Percentiles rank a stretch among this genome's conserved stretches.
phyloP scores from a whole-genome alignment of 1,140 invertebrate genomes.

The Apis cerana region DNA sequence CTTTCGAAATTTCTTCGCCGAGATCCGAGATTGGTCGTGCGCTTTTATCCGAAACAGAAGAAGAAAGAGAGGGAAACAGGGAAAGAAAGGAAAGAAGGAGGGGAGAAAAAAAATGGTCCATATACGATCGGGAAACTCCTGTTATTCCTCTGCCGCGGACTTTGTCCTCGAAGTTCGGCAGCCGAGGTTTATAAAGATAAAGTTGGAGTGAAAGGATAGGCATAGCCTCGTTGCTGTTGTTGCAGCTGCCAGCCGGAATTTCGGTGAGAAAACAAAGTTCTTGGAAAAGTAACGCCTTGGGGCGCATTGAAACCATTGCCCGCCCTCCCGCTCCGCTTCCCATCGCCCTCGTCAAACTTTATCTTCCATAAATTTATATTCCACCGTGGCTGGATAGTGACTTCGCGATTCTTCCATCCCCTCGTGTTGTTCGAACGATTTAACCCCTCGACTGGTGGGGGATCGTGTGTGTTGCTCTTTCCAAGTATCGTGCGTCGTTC shows the following conservation, averaged over 20 bases:
- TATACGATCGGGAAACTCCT: constrained; percentile 31
- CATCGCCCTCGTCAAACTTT: constrained; percentile 49
- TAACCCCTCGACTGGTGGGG: constrained; percentile 9
- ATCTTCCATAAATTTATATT: constrained; percentile 54
- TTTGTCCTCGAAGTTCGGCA: constrained; percentile 54
- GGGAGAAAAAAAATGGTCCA: constrained; percentile 17
- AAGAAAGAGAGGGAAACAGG: no score
- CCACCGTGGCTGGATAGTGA: constrained; percentile 11
- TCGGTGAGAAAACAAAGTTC: constrained; percentile 68
- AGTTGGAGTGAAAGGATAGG: constrained; percentile 61
- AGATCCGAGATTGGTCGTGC: constrained; percentile 27
- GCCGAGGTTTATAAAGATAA: constrained; percentile 63
- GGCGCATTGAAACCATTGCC: constrained; percentile 55
- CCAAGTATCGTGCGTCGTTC: neutral
- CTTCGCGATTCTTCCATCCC: constrained; percentile 13
- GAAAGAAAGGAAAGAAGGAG: neutral
- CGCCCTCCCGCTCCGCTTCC: neutral
- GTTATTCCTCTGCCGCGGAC: constrained; percentile 51
- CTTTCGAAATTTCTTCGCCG: constrained; percentile 48
- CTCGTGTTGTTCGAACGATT: constrained; percentile 9
- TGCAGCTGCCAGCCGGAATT: constrained; percentile 67
- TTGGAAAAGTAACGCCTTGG: constrained; percentile 63
- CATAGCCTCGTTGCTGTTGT: constrained; percentile 61
- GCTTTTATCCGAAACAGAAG: constrained; percentile 29
- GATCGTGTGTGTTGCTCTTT: neutral